A percentile compares a stretch with the other conserved stretches of the same genome.
phyloP scores from a whole-genome alignment of 2,113 vertebrate genomes.

The Phalacrocorax carbo region DNA sequence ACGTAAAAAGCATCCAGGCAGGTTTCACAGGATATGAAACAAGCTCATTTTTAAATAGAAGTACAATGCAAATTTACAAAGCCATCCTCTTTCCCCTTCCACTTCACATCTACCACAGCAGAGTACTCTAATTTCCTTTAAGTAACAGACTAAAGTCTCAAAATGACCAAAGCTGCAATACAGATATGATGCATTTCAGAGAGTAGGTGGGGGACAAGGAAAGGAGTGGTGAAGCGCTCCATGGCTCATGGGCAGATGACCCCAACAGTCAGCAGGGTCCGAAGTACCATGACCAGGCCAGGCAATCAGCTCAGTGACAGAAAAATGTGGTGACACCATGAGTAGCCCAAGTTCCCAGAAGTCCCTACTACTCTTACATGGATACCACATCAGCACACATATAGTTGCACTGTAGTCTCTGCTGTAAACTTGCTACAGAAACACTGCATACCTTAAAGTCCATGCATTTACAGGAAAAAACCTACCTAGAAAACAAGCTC shows the following conservation, averaged over 20 bases:
- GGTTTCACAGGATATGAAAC: not conserved
- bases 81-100: not conserved
- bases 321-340: not conserved
- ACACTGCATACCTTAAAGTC: not conserved
- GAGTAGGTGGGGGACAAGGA: not conserved
- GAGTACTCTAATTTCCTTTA: not conserved
- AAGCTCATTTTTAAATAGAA: not conserved
- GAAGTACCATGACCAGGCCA: not conserved
- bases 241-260: not conserved
- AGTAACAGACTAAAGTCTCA: not conserved
- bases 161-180: not conserved
- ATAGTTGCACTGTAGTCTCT: not conserved
- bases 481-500: not conserved
- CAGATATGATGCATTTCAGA: not conserved
- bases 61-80: not conserved
- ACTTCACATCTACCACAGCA: not conserved
- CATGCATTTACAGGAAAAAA: not conserved
- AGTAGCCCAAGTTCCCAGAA: not conserved
- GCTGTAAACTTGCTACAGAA: not conserved
- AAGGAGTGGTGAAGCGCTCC: not conserved
- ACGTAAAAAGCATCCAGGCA: not conserved
- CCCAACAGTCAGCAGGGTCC: not conserved
- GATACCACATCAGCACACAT: not conserved
- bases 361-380: not conserved
- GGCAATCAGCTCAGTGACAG: not conserved